Conservation (phyloP, 2,888 invertebrate species). For the Lamellibrachia satsuma region DNA sequence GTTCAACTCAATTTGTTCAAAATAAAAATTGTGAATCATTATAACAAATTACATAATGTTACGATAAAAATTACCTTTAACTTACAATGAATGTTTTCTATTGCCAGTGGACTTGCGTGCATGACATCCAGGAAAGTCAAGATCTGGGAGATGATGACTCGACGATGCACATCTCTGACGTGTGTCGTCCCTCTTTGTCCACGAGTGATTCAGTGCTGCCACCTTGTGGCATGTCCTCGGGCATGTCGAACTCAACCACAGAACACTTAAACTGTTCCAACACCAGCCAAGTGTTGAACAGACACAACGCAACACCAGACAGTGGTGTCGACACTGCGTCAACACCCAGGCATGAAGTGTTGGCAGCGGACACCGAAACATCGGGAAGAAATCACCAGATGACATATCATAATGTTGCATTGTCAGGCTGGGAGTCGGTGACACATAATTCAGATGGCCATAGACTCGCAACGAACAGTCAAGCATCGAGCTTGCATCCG, state of each 20-base stretch:
- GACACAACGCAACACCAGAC: background rate
- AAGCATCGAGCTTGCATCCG: background rate
- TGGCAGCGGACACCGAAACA: background rate
- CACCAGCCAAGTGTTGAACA: background rate
- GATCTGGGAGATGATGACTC: constrained; percentile 13
- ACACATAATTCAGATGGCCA: background rate
- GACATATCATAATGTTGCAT: background rate
- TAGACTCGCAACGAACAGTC: background rate
- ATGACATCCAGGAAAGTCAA: constrained; percentile 80
- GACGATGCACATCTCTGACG: background rate
- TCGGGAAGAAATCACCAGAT: background rate
- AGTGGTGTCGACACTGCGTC: background rate
- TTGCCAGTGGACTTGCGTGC: constrained; percentile 89
- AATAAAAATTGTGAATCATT: too few relatives aligned
- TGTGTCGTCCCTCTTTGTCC: constrained; percentile 14
- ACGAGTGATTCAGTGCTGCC: background rate
- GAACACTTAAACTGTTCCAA: background rate
- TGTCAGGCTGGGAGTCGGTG: background rate
- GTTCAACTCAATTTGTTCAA: too few relatives aligned
- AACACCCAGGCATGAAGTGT: background rate
- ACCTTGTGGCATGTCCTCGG: background rate
- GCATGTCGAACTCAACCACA: too few relatives aligned
- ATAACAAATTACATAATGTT: too few relatives aligned
- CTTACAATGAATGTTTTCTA: constrained; percentile 32
- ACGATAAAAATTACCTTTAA: background rate